Percentiles rank a stretch among this genome's conserved stretches.
Conservation (phyloP, 92 coral and sea anemone species). For the Parazoanthus atlanticus region DNA sequence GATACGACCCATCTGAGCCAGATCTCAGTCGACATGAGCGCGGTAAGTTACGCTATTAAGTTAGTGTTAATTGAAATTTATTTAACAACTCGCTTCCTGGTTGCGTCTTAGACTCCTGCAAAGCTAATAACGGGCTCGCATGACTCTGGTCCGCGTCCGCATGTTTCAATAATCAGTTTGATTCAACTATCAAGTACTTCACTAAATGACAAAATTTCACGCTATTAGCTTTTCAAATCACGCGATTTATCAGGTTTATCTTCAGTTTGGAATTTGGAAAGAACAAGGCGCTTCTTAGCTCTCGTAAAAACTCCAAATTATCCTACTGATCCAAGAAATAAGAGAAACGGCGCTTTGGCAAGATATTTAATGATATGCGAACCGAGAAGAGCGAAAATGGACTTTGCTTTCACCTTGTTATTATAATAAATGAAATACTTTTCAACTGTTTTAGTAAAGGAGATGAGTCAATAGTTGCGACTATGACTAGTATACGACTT, state of each 20-base stretch:
- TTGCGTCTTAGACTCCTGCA: background rate
- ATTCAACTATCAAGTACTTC: background rate
- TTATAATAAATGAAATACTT: too few species aligned
- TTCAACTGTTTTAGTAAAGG: background rate
- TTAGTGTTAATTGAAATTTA: background rate
- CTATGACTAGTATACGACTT: background rate
- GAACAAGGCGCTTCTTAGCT: background rate
- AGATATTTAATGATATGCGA: background rate
- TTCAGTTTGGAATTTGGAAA: background rate
- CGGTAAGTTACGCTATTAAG: background rate
- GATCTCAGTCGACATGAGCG: slow-evolving; percentile 6
- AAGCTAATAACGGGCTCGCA: background rate
- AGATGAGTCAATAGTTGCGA: background rate
- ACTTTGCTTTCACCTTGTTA: background rate
- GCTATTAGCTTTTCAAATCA: background rate
- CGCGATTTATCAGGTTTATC: background rate
- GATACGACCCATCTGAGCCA: slow-evolving; percentile 35
- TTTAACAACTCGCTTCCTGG: background rate
- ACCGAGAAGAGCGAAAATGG: background rate
- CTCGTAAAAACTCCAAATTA: background rate
- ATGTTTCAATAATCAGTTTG: background rate
- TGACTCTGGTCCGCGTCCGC: background rate
- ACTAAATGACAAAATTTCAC: background rate
- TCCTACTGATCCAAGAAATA: background rate
- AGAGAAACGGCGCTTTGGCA: background rate